These are phyloP conservation scores for Drosophila equinoxialis DNA, from an alignment of 1,140 invertebrate species.

Conservation along the genomic window DNA sequence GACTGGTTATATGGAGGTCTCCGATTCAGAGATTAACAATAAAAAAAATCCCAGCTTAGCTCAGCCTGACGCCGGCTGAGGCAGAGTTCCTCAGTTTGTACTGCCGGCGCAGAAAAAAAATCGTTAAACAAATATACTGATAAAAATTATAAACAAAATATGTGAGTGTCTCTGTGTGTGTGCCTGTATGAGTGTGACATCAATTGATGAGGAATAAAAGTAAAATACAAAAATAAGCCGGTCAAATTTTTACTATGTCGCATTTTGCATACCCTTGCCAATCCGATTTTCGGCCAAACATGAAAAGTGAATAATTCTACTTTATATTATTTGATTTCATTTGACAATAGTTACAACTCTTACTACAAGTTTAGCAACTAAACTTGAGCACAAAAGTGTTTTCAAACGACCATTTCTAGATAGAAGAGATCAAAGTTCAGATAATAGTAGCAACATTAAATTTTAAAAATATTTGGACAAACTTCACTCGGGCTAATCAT, in stretches of 20 bases:
- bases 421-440: background rate
- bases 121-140: constrained; percentile 46
- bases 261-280: background rate
- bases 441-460: background rate
- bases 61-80: constrained; percentile 18
- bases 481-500: background rate
- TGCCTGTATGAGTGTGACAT: constrained; percentile 8
- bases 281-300: too few species aligned
- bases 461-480: background rate
- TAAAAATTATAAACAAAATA: constrained; percentile 57
- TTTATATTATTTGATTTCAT: too few species aligned
- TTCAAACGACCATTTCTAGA: too few species aligned
- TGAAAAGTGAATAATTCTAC: too few species aligned
- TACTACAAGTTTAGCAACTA: too few species aligned
- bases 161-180: background rate
- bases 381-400: too few species aligned
- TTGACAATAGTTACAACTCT: too few species aligned
- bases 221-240: constrained; percentile 37
- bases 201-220: constrained; percentile 26
- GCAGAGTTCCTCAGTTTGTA: constrained; percentile 4
- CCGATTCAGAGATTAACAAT: constrained; percentile 62
- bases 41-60: constrained; percentile 38
- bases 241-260: constrained; percentile 13
- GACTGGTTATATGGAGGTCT: constrained; percentile 57
- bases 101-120: constrained; percentile 10